Percentiles rank a stretch among this genome's conserved stretches.
phyloP scores from a whole-genome alignment of 2,113 vertebrate genomes.

The Nycticebus coucang region DNA sequence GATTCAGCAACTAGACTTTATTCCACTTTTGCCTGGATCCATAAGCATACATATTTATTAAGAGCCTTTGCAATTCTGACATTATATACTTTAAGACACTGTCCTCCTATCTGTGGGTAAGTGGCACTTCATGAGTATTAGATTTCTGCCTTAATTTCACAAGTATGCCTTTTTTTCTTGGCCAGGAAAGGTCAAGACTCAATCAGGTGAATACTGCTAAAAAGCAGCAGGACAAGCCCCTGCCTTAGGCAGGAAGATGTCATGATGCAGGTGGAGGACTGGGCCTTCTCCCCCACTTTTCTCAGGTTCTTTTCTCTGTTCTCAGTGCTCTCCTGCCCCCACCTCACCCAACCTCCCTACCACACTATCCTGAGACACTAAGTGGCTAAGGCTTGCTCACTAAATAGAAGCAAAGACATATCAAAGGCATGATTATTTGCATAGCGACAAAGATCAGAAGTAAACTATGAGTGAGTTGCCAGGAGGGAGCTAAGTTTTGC shows the following conservation, averaged over 20 bases:
- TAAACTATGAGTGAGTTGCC: no score
- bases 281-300: not conserved
- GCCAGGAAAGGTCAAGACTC: not conserved
- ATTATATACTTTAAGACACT: constrained; percentile 41
- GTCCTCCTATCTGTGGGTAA: constrained; percentile 49
- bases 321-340: not conserved
- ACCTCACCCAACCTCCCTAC: not conserved
- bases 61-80: constrained; percentile 42
- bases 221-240: not conserved
- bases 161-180: not conserved
- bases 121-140: constrained; percentile 64
- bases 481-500: no score
- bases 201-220: not conserved
- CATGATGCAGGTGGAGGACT: not conserved
- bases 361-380: not conserved
- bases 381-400: not conserved
- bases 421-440: no score
- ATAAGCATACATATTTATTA: constrained; percentile 66
- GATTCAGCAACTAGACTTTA: constrained; percentile 51
- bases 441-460: no score
- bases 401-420: no score
- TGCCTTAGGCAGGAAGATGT: not conserved
- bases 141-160: constrained; percentile 58
- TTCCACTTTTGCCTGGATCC: not conserved
- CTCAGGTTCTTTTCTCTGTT: not conserved